Base-by-base conservation (phyloP, 2,113 vertebrate species). In the Turnix velox region DNA sequence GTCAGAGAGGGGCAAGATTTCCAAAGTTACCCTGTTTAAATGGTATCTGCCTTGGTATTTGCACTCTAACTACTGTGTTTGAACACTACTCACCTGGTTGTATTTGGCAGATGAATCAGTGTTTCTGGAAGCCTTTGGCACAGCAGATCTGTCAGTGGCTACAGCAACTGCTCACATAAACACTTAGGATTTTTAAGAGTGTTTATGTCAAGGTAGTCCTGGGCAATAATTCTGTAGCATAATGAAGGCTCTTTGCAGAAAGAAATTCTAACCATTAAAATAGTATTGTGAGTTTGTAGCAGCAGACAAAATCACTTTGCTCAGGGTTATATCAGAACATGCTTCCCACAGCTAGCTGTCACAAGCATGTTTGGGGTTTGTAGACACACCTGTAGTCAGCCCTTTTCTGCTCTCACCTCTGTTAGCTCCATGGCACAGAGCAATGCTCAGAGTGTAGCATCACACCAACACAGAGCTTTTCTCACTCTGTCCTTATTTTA, bases 401-500 rank as follows among this genome's bases (percentile, higher is more conserved):
- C 30, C 20, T 77, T 61, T 1, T 9, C 84, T 27, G 2, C 11
- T 51, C 46, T 28, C 52, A 14, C 10, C 30, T 54, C 42, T 28
- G 1, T 8, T 20, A 31, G 33, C 61, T n/a, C 51, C 10, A 0
- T 0, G 9, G 59, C 59, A 30, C 45, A 28, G 40, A 61, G 74
- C 16, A 45, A 16, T 1, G 2, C 49, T 35, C 24, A 3, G 48
- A 14, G 6, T 4, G 1, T 8, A 11, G 5, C 27, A 48, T 15
- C 43, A 22, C n/a, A 40, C 17, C 71, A 81, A 33, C 31, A 14
- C 13, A 30, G 33, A 0, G 3, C 28, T 85, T 55, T 59, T 25
- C 57, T 87, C 37, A 6, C 67, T 18, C n/a, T 73, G 2, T 4
- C 71, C 59, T 46, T 31, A 3, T 1, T 54, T 33, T 40, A 33